phyloP scores from a whole-genome alignment of 2,888 invertebrate species.

The Apeira syringaria region DNA sequence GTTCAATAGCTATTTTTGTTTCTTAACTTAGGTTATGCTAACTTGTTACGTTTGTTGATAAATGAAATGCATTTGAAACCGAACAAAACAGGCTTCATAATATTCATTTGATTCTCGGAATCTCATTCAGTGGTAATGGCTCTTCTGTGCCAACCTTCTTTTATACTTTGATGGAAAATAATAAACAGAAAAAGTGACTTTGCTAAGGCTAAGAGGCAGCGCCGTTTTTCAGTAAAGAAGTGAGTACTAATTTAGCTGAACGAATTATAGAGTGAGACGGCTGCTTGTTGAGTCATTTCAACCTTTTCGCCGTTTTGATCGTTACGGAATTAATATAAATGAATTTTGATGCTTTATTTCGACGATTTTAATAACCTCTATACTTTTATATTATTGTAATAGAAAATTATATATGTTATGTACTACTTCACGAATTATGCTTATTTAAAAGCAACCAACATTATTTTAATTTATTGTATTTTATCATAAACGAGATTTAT shows the following conservation, averaged over 20 bases:
- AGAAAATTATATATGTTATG: too few species aligned
- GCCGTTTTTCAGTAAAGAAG: conserved; percentile 41
- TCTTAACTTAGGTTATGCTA: conserved; percentile 6
- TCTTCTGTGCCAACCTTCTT: conserved; percentile 30
- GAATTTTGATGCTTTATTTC: too few species aligned
- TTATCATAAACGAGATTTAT: too few species aligned
- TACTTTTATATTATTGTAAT: too few species aligned
- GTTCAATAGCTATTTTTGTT: neutral
- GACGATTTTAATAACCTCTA: too few species aligned
- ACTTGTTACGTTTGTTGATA: conserved; percentile 2
- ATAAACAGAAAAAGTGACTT: conserved; percentile 45
- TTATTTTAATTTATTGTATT: too few species aligned
- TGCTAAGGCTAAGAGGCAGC: conserved; percentile 33
- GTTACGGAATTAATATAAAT: too few species aligned
- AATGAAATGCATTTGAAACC: conserved; percentile 2
- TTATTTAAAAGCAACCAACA: too few species aligned
- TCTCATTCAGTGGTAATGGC: conserved; percentile 36
- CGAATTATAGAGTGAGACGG: conserved; percentile 42
- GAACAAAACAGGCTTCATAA: conserved; percentile 7
- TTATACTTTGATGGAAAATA: conserved; percentile 38
- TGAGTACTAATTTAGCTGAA: conserved; percentile 53
- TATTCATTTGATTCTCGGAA: conserved; percentile 18
- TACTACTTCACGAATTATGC: too few species aligned
- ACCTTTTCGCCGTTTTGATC: too few species aligned
- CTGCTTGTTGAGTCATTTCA: conserved; percentile 22